These are phyloP conservation scores for Ancistrus triradiatus DNA, from an alignment of 2,113 vertebrate species.

Conservation along the genomic window DNA sequence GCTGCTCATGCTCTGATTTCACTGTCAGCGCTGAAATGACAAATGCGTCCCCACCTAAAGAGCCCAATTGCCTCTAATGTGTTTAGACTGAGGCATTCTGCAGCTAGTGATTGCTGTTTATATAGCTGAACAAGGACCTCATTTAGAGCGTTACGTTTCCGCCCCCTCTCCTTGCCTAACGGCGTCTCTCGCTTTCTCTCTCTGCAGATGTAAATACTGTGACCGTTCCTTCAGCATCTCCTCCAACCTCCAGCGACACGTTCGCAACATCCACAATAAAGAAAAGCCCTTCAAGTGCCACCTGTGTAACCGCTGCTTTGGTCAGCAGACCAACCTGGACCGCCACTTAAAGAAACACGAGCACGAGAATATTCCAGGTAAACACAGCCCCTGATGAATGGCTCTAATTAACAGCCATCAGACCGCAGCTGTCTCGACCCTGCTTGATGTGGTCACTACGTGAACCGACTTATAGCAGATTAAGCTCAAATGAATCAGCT, in stretches of 20 bases:
- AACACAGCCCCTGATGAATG: not conserved
- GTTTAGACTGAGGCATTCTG: constrained; percentile 43
- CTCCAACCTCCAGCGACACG: constrained; percentile 96
- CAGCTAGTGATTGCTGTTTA: constrained; percentile 49
- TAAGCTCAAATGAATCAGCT: not conserved
- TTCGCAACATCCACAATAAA: constrained; percentile 99
- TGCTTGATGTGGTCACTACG: too few relatives aligned
- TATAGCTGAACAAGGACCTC: constrained; percentile 41
- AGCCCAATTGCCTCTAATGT: constrained; percentile 25
- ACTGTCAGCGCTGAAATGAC: constrained; percentile 18
- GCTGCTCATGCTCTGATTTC: constrained; percentile 11
- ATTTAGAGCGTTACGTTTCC: constrained; percentile 36
- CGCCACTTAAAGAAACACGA: constrained; percentile 97
- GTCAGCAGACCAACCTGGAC: constrained; percentile 98
- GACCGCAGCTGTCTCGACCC: too few relatives aligned
- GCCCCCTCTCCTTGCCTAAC: constrained; percentile 1
- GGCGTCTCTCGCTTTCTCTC: constrained; percentile 42
- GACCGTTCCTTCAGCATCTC: constrained; percentile 99
- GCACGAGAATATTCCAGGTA: constrained; percentile 93
- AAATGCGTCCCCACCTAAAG: constrained; percentile 15
- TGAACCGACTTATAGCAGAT: too few relatives aligned
- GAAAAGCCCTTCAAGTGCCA: constrained; percentile 99
- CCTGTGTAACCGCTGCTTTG: constrained; percentile 96
- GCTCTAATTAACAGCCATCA: too few relatives aligned
- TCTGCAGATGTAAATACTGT: constrained; percentile 96